Base-by-base conservation (phyloP, 2,113 vertebrate species). In the Pimephales promelas region DNA sequence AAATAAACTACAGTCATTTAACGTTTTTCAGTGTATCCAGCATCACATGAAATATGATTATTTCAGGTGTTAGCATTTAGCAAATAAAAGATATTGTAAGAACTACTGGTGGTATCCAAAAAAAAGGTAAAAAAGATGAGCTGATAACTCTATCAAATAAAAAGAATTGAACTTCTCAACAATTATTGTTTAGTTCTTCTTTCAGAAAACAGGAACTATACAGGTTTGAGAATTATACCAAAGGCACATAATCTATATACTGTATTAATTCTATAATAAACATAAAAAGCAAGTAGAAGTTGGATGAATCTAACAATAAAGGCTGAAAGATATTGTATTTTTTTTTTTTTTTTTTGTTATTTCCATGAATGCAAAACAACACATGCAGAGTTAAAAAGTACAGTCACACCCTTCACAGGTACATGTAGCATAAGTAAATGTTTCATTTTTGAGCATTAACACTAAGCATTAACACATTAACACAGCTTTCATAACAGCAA, bases 321-420 rank as follows among this genome's bases (percentile, higher is more conserved):
- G 49, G 13, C 34, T 57, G 56, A 82, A 28, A 28, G 24, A 72
- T 3, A 59, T 59, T 36, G 10, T 4, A 10, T 40, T 43, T 59
- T 54, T 36, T 36, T 56, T 28, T 4, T 9, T 40, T 43, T 59
- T 54, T 36, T 36, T 56, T 28, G 66, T 72, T 4, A 72, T 24
- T 45, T 47, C 52, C 66, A 81, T n/a, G 34, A 71, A 31, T 77
- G 52, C 49, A 85, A 73, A 76, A 18, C 72, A 75, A 76, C 82
- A 76, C 82, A 84, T 52, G 61, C 84, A 49, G 70, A 80, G 70
- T 76, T 72, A 71, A 61, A 68, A 84, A 76, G 71, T 86, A 84
- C 82, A 84, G 74, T 81, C 36, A 81, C 80, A 82, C 82, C 85
- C 77, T 81, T 86, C 82, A 86, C 85, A 84, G 77, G 82, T 61